These are phyloP conservation scores for Cephonodes hylas DNA, from an alignment of 2,888 invertebrate species.

Conservation along the genomic window DNA sequence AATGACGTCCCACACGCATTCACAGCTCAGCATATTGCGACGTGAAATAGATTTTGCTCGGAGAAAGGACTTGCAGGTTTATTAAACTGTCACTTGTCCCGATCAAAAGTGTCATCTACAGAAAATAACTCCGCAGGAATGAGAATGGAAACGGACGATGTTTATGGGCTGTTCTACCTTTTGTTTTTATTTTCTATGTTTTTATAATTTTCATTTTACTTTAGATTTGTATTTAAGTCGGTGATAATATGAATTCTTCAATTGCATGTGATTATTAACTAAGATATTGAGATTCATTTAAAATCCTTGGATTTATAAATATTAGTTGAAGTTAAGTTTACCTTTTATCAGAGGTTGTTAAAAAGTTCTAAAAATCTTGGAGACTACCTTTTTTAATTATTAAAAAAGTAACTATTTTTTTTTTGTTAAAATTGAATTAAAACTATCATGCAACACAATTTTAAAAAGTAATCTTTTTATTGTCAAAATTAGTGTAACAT, in stretches of 20 bases:
- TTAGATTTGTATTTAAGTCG: background rate
- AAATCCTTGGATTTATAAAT: too few relatives aligned
- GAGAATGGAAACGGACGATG: background rate
- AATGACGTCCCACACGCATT: background rate
- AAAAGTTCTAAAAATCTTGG: too few relatives aligned
- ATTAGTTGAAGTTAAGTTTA: too few relatives aligned
- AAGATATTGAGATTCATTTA: too few relatives aligned
- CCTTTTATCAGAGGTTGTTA: too few relatives aligned
- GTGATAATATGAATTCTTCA: background rate
- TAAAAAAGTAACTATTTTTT: too few relatives aligned
- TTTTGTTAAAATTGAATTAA: too few relatives aligned
- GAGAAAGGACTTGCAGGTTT: conserved; percentile 8
- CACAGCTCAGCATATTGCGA: background rate
- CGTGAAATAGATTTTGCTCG: background rate
- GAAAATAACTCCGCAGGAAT: background rate
- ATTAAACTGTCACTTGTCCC: conserved; percentile 12
- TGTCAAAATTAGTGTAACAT: too few relatives aligned
- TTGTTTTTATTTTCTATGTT: background rate
- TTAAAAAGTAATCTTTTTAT: too few relatives aligned
- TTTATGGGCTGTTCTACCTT: background rate
- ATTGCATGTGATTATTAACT: too few relatives aligned
- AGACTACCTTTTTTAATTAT: too few relatives aligned
- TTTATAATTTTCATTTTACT: background rate
- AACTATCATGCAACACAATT: too few relatives aligned
- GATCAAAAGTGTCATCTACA: conserved; percentile 11